Evolutionary conservation across 2,797 vertebrate genomes (phyloP), one percentile per base, ranked within the genome.

Genomic region (Clarias fuscus): DNA sequence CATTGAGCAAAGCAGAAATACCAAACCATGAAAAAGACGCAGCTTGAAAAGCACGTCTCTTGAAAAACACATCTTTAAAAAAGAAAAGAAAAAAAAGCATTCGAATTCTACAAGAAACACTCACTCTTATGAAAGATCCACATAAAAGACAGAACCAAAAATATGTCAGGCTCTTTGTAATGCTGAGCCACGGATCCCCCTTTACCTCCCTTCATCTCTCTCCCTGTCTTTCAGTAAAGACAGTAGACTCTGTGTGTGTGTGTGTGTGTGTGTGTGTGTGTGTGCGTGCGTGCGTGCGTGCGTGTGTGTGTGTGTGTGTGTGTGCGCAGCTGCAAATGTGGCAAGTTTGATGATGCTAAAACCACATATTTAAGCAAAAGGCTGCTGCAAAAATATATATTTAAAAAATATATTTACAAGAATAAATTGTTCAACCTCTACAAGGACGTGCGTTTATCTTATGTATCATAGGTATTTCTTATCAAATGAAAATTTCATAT

Each of bases 101-200:
- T 77, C 40, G 48, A 68, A 70, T 86, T 70, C 81, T 48, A 86
- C 71, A 70, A 86, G 85, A 61, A 76, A 76, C 53, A 15, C 33
- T 40, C 59, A 2, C 77, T 43, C 33, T 80, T 33, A 30, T 77
- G 20, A 62, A 86, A 86, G 77, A 76, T 22, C 4, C 24, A 61
- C 30, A 15, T 59, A 67, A 82, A 83, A 76, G 80, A 56, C 80
- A 83, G 80, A 77, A 83, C 62, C 75, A 83, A 83, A 86, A 76
- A 30, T 30, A 72, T 86, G 85, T 48, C 85, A 86, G 43, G 17
- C 8, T 76, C 71, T 86, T 83, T 86, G 81, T 86, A 83, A 78
- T 78, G 53, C 81, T 86, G 85, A 86, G 71, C 73, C 64, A 56
- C 73, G 88, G 89, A 91, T 89, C 90, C 90, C 86, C 86, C 85